Base-by-base conservation (phyloP, 1,140 invertebrate species). In the Bombus consobrinus region DNA sequence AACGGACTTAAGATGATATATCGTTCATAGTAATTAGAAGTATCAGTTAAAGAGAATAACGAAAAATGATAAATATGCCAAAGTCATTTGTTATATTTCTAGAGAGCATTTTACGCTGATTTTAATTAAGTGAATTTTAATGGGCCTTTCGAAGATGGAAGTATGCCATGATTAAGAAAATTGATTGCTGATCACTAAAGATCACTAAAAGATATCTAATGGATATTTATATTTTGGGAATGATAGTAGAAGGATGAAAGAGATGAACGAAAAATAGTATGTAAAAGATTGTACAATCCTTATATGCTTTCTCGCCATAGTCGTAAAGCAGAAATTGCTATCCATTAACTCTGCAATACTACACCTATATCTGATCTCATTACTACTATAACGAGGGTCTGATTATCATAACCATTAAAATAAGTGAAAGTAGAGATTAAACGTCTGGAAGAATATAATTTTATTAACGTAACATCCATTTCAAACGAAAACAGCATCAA, bases 31-130 rank as follows among this genome's bases (percentile, higher is more conserved):
- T 71, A 53, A 74, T 73, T 74, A 74, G 71, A 82, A 82, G 73
- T 74, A 74, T 82, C 80, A 66, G 74, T 82, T 74, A 74, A 32
- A 41, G 47, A 22, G 47, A 53, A 53, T 53, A 53, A 64, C 71
- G 68, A 72, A 71, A n/a, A 72, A 57, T 57, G 15, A 57, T 41
- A 37, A 53, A 53, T 53, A 53, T 34, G 1, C 1, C 15, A 43
- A 22, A 18, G 25, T 18, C 71, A 66, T 75, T 82, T 53, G 12
- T 66, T 18, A 66, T 4, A 12, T 32, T 15, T 6, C n/a, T 2
- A 32, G 2, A 2, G 15, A 66, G 2, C 13, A n/a, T 66, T 32
- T 32, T 32, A 32, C n/a, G 13, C 5, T 64, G 13, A n/a, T 32
- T 15, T 32, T 64, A n/a, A 64, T 64, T 32, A n/a, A 53, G 18